Base-by-base conservation (phyloP, 1,140 invertebrate genomes). In the Drosophila grimshawi region DNA sequence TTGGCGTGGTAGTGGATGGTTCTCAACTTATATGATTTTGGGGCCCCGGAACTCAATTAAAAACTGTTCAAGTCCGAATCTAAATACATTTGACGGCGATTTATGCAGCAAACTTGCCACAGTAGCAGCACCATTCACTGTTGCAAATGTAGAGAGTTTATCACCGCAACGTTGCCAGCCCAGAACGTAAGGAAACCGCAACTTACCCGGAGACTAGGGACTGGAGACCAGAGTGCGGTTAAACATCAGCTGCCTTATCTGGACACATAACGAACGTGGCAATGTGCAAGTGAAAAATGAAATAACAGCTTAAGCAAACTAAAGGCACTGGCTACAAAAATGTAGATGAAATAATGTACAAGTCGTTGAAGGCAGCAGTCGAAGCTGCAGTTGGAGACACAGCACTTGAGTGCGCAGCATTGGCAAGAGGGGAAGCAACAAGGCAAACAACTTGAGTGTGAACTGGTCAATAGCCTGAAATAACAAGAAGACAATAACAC, bases 381-480 rank as follows among this genome's bases (percentile, higher is more conserved):
- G 27, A 43, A 4, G 71, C 61, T 10, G 46, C 41, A 68, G 53
- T 32, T 32, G 71, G 45, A 19, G 56, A 53, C 29, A 59, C 29
- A 52, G 32, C 64, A 59, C 32, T 67, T 39, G 7, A 52, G 27
- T 7, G 29, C 19, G 19, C 19, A 19, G 19, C 19, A 19, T 19
- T 19, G 19, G 19, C 19, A 19, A 19, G 19, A 19, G 19, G 51
- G 8, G 35, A n/a, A 43, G 52, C 41, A 1, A 19, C 46, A 75
- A 77, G 46, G 74, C 81, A 89, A 85, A 86, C 82, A 82, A 78
- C 65, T 89, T 65, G 62, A 89, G 85, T 85, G 85, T 61, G 78
- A 88, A 80, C 67, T 89, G 80, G 85, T 89, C 85, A 89, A 88
- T 88, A 89, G 85, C 75, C 83, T 80, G 85, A 88, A 86, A 88